Base-by-base conservation (phyloP, 2,888 invertebrate genomes). In the Oscheius sp. region DNA sequence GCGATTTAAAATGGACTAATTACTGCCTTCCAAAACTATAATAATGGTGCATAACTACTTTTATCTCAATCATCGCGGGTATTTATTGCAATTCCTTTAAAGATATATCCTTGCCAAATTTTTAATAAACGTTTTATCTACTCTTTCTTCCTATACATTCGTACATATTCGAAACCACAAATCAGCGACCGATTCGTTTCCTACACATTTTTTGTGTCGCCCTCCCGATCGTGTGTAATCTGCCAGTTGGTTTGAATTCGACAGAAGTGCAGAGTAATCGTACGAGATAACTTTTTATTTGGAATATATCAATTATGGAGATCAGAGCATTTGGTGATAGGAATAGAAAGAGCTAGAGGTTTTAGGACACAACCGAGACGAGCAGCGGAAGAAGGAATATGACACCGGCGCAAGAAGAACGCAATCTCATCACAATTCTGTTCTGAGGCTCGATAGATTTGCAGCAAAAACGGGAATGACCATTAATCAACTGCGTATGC, bases 1-100 rank as follows among this genome's bases (percentile, higher is more conserved):
- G 83, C 67, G 76, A 83, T 53, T 45, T 72, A 31, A 70, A 37
- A 12, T 82, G 82, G 82, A 83, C 83, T 17, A 82, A 83, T 2
- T 83, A 84, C 52, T 83, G 83, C 68, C 27, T 42, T 23, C 64
- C 64, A 2, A 48, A n/a, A 39, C 31, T 25, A 6, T n/a, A 15
- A 29, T 42, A 23, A 27, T 27, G 33, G 15, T n/a, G 4, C 34
- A 37, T n/a, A 5, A 4, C 34, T 31, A 20, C 15, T 20, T 34
- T 64, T 45, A 5, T 37, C 42, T 64, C 34, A 50, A 3, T 64
- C 23, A 10, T 29, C 50, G 50, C 50, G 48, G 64, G 64, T 64
- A n/a, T n/a, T 45, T 27, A 25, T 45, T 42, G 42, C 37, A 17
- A 27, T 63, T 64, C 50, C 48, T 27, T 17, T n/a, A 33, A 27